Evolutionary conservation across 2,797 vertebrate genomes (phyloP).

Genomic region (Trichosurus vulpecula): DNA sequence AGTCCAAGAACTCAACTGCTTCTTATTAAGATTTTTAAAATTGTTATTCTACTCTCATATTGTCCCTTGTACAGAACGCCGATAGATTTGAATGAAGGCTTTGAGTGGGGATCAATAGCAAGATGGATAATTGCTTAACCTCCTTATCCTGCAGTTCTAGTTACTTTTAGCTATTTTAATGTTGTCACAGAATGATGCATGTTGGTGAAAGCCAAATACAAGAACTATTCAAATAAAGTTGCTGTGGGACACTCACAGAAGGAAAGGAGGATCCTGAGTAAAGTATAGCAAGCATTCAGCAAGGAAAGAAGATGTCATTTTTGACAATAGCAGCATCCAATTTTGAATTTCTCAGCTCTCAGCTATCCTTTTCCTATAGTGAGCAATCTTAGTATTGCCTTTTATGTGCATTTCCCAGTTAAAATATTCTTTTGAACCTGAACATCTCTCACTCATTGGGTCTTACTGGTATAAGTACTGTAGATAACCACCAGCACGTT

Average conservation of each 20-base stretch:
- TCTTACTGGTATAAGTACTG: not conserved
- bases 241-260: not conserved
- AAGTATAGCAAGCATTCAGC: not conserved
- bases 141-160: not conserved
- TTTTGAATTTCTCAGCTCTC: not conserved
- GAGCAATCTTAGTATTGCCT: not conserved
- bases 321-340: not conserved
- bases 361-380: not conserved
- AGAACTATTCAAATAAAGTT: not conserved
- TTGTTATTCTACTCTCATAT: not conserved
- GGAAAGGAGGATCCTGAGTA: not conserved
- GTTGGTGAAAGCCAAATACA: not conserved
- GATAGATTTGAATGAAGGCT: not conserved
- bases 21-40: not conserved
- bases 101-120: not conserved
- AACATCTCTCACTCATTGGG: not conserved
- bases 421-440: slow-evolving; percentile 1
- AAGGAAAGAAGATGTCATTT: not conserved
- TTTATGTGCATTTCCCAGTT: not conserved
- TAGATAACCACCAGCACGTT: not conserved
- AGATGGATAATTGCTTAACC: not conserved
- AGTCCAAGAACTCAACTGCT: not conserved
- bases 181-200: not conserved
- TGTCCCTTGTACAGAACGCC: not conserved
- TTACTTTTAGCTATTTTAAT: not conserved